Evolutionary conservation across 2,113 vertebrate genomes (phyloP).

Genomic region (Emberiza fucata): DNA sequence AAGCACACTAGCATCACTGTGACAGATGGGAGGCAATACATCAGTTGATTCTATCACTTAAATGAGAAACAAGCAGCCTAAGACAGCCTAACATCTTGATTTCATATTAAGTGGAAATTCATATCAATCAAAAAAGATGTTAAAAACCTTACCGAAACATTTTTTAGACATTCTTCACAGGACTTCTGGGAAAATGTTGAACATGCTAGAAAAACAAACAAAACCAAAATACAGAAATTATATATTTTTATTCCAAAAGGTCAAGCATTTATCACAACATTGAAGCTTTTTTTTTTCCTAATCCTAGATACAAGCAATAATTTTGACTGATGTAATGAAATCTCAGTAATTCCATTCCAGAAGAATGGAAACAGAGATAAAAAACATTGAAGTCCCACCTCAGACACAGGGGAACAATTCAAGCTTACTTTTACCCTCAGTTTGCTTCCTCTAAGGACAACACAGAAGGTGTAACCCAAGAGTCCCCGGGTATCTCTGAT

Average conservation of each 20-base stretch:
- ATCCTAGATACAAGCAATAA: not conserved
- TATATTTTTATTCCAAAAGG: not conserved
- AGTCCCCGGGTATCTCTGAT: not conserved
- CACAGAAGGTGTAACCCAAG: not conserved
- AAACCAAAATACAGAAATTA: not conserved
- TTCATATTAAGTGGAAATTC: not conserved
- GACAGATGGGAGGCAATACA: not conserved
- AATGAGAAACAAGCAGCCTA: not conserved
- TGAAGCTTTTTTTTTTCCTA: not conserved
- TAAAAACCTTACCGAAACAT: conserved; percentile 59
- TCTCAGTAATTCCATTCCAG: not conserved
- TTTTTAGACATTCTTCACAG: conserved; percentile 68
- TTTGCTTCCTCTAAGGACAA: not conserved
- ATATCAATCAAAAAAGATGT: not conserved
- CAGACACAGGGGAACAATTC: not conserved
- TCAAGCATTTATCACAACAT: not conserved
- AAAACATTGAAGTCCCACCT: not conserved
- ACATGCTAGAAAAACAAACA: conserved; percentile 13
- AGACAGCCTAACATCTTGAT: not conserved
- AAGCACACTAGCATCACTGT: not conserved
- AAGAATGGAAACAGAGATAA: not conserved
- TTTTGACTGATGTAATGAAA: not conserved
- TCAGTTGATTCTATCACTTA: not conserved
- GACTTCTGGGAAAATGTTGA: conserved; percentile 37
- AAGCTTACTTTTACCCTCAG: not conserved